Evolutionary conservation across 2,888 invertebrate species (phyloP), one percentile per base, ranked within the genome.

Genomic region (Temnothorax unifasciatus): DNA sequence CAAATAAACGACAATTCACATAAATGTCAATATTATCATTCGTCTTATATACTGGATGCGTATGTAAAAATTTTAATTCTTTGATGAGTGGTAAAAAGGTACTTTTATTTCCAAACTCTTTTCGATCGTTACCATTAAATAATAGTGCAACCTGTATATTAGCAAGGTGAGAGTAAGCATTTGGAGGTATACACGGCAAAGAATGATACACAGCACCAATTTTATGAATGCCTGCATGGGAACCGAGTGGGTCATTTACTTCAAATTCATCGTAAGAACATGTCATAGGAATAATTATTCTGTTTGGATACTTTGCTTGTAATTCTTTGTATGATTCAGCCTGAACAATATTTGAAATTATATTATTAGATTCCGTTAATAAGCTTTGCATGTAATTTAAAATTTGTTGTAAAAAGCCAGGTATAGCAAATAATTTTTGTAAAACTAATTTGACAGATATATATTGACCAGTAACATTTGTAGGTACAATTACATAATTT

Each of bases 41-140:
- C 15, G 59, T 76, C 66, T 6, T 66, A 8, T 47, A 66, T 18
- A 66, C 25, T 25, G 71, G 71, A 38, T 71, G 54, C 9, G 34
- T 71, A 38, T 71, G 54, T 71, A 54, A 54, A 52, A 54, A 38
- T 59, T 59, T 25, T 29, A 59, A 6, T 47, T 74, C 47, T 41
- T 52, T 63, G 5, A 84, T 59, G 2, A 86, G 61, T 54, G 87
- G 84, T 63, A 79, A 57, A 77, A 87, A 87, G 4, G 82, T 59
- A 29, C 63, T 47, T 82, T 15, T 18, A 4, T 64, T 82, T 15
- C 88, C 86, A 76, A 83, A 57, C 52, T 85, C 81, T 52, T 29
- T 29, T 71, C 57, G 68, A 63, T 85, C 6, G 50, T 47, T n/a
- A 50, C 50, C 83, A 34, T 84, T 57, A 63, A 88, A 85, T 38